Evolutionary conservation across 2,888 invertebrate species (phyloP).

Genomic region (Heliconius ismenius): DNA sequence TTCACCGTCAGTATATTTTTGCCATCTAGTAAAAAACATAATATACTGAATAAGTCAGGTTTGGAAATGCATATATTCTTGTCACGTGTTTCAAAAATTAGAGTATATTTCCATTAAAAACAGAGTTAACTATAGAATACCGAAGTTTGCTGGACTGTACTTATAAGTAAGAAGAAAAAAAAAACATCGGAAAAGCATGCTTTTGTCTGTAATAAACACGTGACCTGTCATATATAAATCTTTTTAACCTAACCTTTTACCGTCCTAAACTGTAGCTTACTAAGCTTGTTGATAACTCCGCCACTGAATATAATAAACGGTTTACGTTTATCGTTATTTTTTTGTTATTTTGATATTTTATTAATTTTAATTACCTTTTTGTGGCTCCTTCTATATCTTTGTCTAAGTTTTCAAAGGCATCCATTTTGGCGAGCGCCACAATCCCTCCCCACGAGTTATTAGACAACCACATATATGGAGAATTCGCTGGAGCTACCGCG

Average conservation of each 20-base stretch:
- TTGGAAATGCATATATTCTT: no score
- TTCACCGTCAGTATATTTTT: slow-evolving; percentile 95
- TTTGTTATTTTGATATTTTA: neutral
- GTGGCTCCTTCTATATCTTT: slow-evolving; percentile 95
- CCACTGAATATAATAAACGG: neutral
- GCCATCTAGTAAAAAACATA: slow-evolving; percentile 84
- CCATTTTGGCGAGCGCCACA: slow-evolving; percentile 87
- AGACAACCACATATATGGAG: slow-evolving; percentile 92
- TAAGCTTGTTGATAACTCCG: neutral
- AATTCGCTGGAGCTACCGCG: slow-evolving; percentile 87
- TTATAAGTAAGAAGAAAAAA: no score
- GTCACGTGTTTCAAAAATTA: no score
- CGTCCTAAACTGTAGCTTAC: no score
- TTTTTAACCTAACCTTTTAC: no score
- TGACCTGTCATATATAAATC: no score
- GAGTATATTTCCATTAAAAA: no score
- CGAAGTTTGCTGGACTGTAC: no score
- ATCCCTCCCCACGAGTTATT: slow-evolving; percentile 92
- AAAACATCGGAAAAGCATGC: no score
- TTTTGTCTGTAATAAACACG: no score
- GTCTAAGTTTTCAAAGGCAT: slow-evolving; percentile 91
- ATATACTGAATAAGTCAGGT: no score
- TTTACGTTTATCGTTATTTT: neutral
- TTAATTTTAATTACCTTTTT: slow-evolving; percentile 79
- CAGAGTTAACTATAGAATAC: no score